Percentiles rank a stretch among this genome's conserved stretches.
phyloP scores from a whole-genome alignment of 37 sponge, comb jelly and placozoan genomes.

The Mnemiopsis leidyi region DNA sequence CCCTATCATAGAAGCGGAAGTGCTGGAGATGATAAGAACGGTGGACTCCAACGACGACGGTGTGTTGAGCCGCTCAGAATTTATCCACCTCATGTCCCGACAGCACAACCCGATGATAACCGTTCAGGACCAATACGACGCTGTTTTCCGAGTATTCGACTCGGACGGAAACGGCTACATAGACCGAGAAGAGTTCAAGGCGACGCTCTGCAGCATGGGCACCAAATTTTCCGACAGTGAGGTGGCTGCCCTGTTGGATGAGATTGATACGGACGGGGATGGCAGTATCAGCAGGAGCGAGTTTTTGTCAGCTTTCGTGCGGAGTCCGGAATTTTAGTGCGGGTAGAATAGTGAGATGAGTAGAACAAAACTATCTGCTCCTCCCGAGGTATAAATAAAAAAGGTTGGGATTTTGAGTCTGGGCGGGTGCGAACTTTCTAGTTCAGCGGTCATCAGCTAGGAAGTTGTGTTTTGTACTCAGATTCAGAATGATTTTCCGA shows the following conservation, averaged over 20 bases:
- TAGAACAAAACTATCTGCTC: no score
- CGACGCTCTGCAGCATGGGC: not conserved
- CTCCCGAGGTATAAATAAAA: no score
- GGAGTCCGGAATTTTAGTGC: no score
- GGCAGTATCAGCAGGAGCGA: not conserved
- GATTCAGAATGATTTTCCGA: no score
- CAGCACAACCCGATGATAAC: slow-evolving; percentile 7
- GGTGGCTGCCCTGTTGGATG: not conserved
- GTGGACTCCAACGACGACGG: slow-evolving; percentile 46
- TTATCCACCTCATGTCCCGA: slow-evolving; percentile 14
- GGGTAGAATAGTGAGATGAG: no score
- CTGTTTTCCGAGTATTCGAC: slow-evolving; percentile 24
- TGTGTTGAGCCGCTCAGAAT: not conserved
- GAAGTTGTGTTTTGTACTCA: no score
- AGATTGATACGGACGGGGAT: slow-evolving; percentile 1
- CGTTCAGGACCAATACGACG: not conserved
- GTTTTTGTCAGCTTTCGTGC: not conserved
- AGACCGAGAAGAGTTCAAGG: not conserved
- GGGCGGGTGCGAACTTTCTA: no score
- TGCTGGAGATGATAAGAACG: not conserved
- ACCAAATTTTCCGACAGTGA: not conserved
- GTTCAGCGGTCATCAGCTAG: no score
- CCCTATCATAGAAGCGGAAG: not conserved
- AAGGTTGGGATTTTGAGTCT: no score
- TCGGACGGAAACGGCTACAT: slow-evolving; percentile 42